Conservation (phyloP, 1,140 invertebrate species). For the Amphibalanus amphitrite region DNA sequence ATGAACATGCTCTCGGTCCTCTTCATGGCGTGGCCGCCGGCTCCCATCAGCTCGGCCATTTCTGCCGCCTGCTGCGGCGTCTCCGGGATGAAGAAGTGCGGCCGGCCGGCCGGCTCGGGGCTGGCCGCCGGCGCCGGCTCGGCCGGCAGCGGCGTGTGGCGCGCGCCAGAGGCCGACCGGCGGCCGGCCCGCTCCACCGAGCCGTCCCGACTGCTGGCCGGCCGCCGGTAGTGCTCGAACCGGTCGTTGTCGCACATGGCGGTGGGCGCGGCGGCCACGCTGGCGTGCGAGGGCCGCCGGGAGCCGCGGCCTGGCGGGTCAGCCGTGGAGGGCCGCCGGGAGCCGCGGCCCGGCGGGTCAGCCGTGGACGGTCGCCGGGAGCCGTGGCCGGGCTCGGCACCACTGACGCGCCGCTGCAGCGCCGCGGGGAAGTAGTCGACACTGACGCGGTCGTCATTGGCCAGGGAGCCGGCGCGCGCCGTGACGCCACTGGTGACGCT, state of each 20-base stretch:
- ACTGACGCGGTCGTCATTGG: conserved; percentile 23
- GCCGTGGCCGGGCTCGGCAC: conserved; percentile 16
- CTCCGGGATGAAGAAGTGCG: conserved; percentile 10
- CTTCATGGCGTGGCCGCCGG: conserved; percentile 14
- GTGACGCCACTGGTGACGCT: conserved; percentile 14
- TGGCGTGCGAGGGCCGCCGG: conserved; percentile 27
- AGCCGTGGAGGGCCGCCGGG: conserved; percentile 22
- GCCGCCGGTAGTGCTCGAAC: conserved; percentile 83
- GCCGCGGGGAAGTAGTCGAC: conserved; percentile 26
- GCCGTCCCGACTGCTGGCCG: conserved; percentile 66
- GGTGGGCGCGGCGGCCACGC: conserved; percentile 23
- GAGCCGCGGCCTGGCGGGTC: conserved; percentile 12
- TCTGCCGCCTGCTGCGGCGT: conserved; percentile 14
- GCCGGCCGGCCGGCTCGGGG: conserved; percentile 15
- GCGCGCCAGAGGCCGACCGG: conserved; percentile 3
- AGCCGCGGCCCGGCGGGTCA: conserved; percentile 12
- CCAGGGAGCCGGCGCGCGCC: conserved; percentile 21
- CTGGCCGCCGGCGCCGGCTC: conserved; percentile 15
- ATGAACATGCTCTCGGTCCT: conserved; percentile 23
- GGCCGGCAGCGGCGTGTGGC: conserved; percentile 16
- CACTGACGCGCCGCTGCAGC: conserved; percentile 24
- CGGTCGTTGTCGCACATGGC: conserved; percentile 43
- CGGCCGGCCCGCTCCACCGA: conserved; percentile 58
- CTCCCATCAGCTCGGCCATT: conserved; percentile 5
- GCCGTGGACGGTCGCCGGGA: conserved; percentile 12